phyloP scores from a whole-genome alignment of 2,113 vertebrate genomes.

The Ophthalmolycus amberensis region DNA sequence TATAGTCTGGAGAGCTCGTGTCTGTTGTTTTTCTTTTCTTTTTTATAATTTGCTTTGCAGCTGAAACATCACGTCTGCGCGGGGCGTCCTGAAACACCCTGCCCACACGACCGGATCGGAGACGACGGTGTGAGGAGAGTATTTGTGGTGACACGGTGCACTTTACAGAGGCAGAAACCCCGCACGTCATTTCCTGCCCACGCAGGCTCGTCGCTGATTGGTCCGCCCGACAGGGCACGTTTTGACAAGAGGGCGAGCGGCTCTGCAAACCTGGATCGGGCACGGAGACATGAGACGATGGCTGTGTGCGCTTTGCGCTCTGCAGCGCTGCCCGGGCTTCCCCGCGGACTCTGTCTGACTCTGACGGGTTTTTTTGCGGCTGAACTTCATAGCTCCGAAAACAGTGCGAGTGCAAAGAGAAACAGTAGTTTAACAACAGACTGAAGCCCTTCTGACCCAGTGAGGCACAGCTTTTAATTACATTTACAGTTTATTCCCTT shows the following conservation, averaged over 20 bases:
- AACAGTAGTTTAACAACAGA: neutral
- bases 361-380: too few species aligned
- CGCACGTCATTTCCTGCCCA: slow-evolving; percentile 84
- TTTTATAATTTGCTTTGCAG: slow-evolving; percentile 30
- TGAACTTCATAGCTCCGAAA: neutral
- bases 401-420: too few species aligned
- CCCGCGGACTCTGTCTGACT: neutral
- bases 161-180: slow-evolving; percentile 71
- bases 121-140: slow-evolving; percentile 54
- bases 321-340: slow-evolving; percentile 19
- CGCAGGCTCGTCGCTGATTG: slow-evolving; percentile 73
- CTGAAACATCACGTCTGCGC: slow-evolving; percentile 30
- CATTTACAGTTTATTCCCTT: neutral
- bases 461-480: neutral
- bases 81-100: slow-evolving; percentile 8
- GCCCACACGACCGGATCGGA: slow-evolving; percentile 26
- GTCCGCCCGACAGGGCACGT: slow-evolving; percentile 66
- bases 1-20: slow-evolving; percentile 16
- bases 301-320: neutral
- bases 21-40: neutral
- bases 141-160: slow-evolving; percentile 64
- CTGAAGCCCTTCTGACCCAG: neutral
- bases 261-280: slow-evolving; percentile 45
- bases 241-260: slow-evolving; percentile 53
- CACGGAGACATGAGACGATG: slow-evolving; percentile 59